Evolutionary conservation across 2,113 vertebrate species (phyloP).

Genomic region (Alouatta palliata): DNA sequence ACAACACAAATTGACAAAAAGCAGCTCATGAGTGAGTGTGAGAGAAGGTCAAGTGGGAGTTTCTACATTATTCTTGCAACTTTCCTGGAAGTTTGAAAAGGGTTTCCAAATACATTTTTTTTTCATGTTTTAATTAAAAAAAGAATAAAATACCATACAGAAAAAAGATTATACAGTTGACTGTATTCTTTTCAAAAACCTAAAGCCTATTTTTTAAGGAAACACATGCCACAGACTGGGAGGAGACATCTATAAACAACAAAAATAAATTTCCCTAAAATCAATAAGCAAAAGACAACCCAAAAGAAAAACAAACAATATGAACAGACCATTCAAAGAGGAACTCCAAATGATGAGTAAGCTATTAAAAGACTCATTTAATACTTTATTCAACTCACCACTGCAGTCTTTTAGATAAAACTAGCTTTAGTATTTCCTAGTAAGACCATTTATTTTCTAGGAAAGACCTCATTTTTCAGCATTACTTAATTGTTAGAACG

Average conservation of each 20-base stretch:
- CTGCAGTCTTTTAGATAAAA: background rate
- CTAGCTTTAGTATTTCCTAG: too few species aligned
- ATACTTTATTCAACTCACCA: background rate
- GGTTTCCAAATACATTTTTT: background rate
- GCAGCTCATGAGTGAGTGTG: background rate
- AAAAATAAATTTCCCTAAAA: background rate
- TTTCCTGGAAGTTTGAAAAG: background rate
- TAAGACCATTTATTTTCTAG: background rate
- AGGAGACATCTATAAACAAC: background rate
- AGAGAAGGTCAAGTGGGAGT: background rate
- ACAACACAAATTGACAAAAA: background rate
- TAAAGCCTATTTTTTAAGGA: background rate
- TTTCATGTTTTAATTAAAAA: background rate
- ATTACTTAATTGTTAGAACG: background rate
- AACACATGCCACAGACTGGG: background rate
- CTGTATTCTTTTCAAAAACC: background rate
- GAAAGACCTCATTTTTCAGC: background rate
- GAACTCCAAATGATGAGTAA: background rate
- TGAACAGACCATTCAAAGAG: background rate
- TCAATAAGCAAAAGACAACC: background rate
- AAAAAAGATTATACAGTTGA: background rate
- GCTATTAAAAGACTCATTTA: background rate
- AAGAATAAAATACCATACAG: background rate
- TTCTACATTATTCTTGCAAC: background rate
- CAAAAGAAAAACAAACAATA: background rate